Percentiles rank a stretch among this genome's conserved stretches.
These are phyloP conservation scores for Philereme transversata DNA, from an alignment of 2,888 invertebrate genomes.

Conservation along the genomic window DNA sequence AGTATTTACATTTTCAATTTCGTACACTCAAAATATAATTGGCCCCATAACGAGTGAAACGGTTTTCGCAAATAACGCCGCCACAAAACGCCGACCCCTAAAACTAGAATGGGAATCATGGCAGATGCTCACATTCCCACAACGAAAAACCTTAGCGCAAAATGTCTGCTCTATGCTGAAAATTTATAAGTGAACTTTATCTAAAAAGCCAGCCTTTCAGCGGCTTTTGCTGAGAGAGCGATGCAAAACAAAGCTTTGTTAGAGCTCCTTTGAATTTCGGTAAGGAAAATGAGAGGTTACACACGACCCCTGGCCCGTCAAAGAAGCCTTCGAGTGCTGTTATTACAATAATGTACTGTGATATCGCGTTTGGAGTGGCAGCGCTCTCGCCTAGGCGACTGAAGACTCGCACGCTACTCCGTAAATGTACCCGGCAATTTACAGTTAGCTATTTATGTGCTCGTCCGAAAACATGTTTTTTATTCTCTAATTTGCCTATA, in stretches of 20 bases:
- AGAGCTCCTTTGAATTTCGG: constrained; percentile 81
- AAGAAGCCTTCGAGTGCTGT: constrained; percentile 74
- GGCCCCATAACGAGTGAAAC: constrained; percentile 56
- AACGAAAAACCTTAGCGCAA: constrained; percentile 71
- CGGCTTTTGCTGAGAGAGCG: constrained; percentile 71
- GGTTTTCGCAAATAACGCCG: constrained; percentile 59
- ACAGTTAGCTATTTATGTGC: constrained; percentile 37
- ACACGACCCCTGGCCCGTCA: constrained; percentile 70
- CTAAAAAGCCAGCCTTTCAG: constrained; percentile 82
- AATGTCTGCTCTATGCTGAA: constrained; percentile 69
- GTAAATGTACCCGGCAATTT: constrained; percentile 39
- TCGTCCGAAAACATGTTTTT: constrained; percentile 33
- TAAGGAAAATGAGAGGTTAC: constrained; percentile 82
- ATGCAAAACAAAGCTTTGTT: constrained; percentile 83
- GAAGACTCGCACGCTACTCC: constrained; percentile 21
- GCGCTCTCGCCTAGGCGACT: constrained; percentile 49
- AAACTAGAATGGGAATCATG: constrained; percentile 67
- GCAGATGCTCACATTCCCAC: constrained; percentile 73
- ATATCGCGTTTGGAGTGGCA: constrained; percentile 68
- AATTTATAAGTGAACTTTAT: constrained; percentile 80
- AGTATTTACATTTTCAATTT: constrained; percentile 54
- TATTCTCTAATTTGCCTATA: constrained; percentile 37
- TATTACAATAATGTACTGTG: constrained; percentile 79
- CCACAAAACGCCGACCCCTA: constrained; percentile 60
- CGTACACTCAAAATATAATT: constrained; percentile 53